A percentile compares a stretch with the other conserved stretches of the same genome.
These are phyloP conservation scores for Zeugodacus cucurbitae DNA, from an alignment of 1,140 invertebrate species.

Conservation along the genomic window DNA sequence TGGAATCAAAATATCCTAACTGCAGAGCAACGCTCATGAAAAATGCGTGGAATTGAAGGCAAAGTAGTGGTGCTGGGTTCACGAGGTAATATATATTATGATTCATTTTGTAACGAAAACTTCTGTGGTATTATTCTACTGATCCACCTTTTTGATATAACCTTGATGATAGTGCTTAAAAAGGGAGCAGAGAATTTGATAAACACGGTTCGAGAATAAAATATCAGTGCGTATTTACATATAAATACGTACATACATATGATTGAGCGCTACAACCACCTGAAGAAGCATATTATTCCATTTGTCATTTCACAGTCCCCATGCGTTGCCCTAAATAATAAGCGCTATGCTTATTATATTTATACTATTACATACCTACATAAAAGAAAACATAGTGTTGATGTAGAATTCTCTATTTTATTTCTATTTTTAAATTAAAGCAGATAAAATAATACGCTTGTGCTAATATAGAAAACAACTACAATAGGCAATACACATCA, in stretches of 20 bases:
- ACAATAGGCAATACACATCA: not conserved
- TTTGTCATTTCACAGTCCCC: not conserved
- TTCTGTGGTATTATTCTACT: not conserved
- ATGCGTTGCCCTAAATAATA: not conserved
- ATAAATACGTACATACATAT: not conserved
- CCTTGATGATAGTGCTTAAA: not conserved
- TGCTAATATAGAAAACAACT: not conserved
- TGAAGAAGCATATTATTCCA: not conserved
- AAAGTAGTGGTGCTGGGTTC: conserved; percentile 85
- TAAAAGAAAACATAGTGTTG: not conserved
- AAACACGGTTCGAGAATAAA: not conserved
- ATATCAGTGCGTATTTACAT: not conserved
- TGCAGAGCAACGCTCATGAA: not conserved
- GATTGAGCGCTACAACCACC: not conserved
- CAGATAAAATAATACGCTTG: conserved; percentile 29
- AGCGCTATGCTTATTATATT: not conserved
- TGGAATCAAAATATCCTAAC: not conserved
- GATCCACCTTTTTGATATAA: not conserved
- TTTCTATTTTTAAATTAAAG: not conserved
- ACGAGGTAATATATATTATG: conserved; percentile 75
- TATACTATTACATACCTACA: not conserved
- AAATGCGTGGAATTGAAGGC: conserved; percentile 79
- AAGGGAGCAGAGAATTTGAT: not conserved
- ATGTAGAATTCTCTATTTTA: not conserved
- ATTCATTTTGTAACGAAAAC: not conserved